These are phyloP conservation scores for Pomphorhynchus laevis DNA, from an alignment of 1,140 invertebrate species.

Conservation along the genomic window DNA sequence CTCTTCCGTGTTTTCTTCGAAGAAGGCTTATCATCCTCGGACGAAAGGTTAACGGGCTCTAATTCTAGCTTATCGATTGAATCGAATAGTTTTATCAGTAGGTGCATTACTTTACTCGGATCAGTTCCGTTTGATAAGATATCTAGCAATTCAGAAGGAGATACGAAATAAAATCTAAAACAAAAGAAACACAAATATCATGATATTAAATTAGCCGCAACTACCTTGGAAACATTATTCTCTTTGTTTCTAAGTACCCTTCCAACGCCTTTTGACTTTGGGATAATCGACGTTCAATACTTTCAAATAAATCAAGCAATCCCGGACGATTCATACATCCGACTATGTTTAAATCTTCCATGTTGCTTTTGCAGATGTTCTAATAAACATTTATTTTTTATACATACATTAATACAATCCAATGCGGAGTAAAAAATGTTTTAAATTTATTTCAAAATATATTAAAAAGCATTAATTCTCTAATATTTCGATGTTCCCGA, in stretches of 20 bases:
- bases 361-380: slow-evolving; percentile 8
- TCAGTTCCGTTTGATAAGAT: not conserved
- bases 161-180: not conserved
- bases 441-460: too few species aligned
- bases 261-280: slow-evolving; percentile 14
- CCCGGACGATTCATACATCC: not conserved
- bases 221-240: slow-evolving; percentile 20
- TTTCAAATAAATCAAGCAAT: not conserved
- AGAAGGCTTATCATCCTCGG: slow-evolving; percentile 20
- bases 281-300: not conserved
- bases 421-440: too few species aligned
- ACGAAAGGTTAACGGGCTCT: too few species aligned
- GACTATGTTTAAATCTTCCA: slow-evolving; percentile 8
- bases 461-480: too few species aligned
- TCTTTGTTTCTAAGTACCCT: slow-evolving; percentile 20
- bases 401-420: too few species aligned
- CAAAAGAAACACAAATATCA: not conserved
- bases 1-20: slow-evolving; percentile 20
- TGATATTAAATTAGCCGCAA: slow-evolving; percentile 8
- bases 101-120: slow-evolving; percentile 16
- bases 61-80: slow-evolving; percentile 57
- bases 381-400: too few species aligned
- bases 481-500: too few species aligned
- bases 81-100: slow-evolving; percentile 74
- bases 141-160: not conserved